Percentiles rank a stretch among this genome's conserved stretches.
These are phyloP conservation scores for Pandemis heparana DNA, from an alignment of 2,888 invertebrate genomes.

Conservation along the genomic window DNA sequence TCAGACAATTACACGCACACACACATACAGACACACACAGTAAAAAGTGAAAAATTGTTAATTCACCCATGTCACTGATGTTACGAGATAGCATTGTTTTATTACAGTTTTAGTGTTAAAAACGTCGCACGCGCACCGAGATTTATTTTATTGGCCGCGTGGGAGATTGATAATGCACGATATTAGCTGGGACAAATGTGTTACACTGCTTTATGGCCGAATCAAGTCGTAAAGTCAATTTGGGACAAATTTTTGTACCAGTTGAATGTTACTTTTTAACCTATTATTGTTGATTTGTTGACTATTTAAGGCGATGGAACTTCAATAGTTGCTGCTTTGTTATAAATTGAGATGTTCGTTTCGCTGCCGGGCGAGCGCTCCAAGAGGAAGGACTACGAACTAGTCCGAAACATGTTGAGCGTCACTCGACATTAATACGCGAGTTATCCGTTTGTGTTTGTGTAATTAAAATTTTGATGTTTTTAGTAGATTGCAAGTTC, in stretches of 20 bases:
- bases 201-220: constrained; percentile 53
- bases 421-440: no score
- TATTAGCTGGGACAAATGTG: constrained; percentile 54
- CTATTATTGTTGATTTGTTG: no score
- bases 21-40: no score
- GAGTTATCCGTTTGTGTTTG: no score
- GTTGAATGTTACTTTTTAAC: background rate
- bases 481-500: no score
- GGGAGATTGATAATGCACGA: constrained; percentile 59
- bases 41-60: background rate
- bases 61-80: constrained; percentile 8
- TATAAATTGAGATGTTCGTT: no score
- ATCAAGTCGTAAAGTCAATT: constrained; percentile 27
- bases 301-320: background rate
- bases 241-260: constrained; percentile 14
- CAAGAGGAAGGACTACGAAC: no score
- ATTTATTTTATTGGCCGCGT: constrained; percentile 58
- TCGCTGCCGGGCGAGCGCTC: no score
- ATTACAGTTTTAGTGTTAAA: constrained; percentile 63
- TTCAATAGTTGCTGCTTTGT: no score
- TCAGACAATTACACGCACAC: no score
- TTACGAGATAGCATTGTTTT: constrained; percentile 57
- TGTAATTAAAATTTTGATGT: no score
- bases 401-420: no score
- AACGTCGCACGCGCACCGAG: constrained; percentile 45